A percentile compares a stretch with the other conserved stretches of the same genome.
Conservation (phyloP, 1,140 invertebrate species). For the Aethina tumida region DNA sequence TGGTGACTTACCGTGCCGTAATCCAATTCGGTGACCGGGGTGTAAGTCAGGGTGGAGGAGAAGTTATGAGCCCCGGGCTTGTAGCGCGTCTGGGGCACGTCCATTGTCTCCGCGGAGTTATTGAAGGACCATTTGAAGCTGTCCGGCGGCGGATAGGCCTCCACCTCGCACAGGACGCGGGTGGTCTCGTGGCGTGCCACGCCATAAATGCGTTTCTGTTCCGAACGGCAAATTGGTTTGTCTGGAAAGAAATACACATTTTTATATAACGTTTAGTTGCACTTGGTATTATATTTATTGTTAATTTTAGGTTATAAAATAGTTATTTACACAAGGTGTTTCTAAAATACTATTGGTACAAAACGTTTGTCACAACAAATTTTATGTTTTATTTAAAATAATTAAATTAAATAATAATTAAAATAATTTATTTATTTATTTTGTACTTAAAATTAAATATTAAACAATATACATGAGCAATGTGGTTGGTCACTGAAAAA, state of each 20-base stretch:
- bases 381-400: too few relatives aligned
- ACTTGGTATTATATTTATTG: too few relatives aligned
- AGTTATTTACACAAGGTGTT: too few relatives aligned
- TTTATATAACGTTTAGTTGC: too few relatives aligned
- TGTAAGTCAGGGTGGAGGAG: constrained; percentile 66
- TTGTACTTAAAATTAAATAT: too few relatives aligned
- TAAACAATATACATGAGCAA: too few relatives aligned
- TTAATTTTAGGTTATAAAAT: too few relatives aligned
- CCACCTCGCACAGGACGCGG: constrained; percentile 72
- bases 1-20: constrained; percentile 48
- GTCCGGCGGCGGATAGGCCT: constrained; percentile 73
- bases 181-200: constrained; percentile 75
- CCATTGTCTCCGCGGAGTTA: constrained; percentile 70
- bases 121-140: constrained; percentile 85
- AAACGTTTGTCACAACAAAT: too few relatives aligned
- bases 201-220: constrained; percentile 72
- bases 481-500: too few relatives aligned
- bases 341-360: too few relatives aligned
- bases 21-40: constrained; percentile 65
- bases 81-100: constrained; percentile 54
- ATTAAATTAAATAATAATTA: too few relatives aligned
- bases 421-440: too few relatives aligned
- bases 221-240: constrained; percentile 70
- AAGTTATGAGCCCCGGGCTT: constrained; percentile 48
- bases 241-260: constrained; percentile 56